Conservation (phyloP, 64 coral and sea anemone genomes). For the Anthopleura sola region DNA sequence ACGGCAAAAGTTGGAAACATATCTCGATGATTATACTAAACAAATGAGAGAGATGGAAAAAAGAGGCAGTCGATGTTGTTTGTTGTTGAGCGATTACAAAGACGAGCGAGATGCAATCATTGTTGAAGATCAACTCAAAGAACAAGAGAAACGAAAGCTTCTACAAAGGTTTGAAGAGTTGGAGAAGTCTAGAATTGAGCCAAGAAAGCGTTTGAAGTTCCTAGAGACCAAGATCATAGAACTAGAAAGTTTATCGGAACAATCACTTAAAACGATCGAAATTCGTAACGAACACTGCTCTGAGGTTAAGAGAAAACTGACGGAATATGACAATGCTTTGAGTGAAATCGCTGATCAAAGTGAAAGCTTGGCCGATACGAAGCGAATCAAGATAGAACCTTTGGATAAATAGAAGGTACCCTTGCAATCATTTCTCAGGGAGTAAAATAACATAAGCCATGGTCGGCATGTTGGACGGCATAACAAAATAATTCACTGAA, state of each 20-base stretch:
- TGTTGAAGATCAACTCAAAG: neutral
- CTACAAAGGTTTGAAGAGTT: neutral
- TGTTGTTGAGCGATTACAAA: neutral
- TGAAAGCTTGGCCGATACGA: neutral
- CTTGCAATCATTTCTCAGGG: too few relatives aligned
- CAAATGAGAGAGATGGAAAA: neutral
- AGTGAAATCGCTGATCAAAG: neutral
- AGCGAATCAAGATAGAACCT: neutral
- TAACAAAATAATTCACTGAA: too few relatives aligned
- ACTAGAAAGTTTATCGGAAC: neutral
- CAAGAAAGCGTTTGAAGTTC: neutral
- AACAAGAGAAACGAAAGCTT: neutral
- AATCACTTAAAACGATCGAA: neutral
- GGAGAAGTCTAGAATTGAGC: neutral
- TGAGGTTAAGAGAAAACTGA: neutral
- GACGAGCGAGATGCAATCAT: neutral
- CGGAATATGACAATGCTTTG: neutral
- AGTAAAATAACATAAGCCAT: too few relatives aligned
- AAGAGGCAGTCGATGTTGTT: slow-evolving; percentile 3
- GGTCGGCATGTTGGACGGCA: too few relatives aligned
- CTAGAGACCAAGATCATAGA: neutral
- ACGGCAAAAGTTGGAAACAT: neutral
- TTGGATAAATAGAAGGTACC: neutral
- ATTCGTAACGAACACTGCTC: neutral
- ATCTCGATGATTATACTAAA: neutral